Conservation (phyloP, 2,113 vertebrate genomes). For the Bungarus multicinctus region DNA sequence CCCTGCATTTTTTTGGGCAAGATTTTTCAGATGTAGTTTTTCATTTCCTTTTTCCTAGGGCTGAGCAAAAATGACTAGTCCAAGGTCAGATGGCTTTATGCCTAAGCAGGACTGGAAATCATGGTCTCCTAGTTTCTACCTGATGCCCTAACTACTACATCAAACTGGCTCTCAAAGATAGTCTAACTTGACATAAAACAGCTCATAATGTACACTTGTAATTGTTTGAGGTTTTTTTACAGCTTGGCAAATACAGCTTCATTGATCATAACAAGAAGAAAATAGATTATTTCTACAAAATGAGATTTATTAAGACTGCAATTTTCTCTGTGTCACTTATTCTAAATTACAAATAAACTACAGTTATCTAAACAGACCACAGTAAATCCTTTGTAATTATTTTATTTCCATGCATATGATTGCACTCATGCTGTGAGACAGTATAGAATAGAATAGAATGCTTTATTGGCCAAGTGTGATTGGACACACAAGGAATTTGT, state of each 20-base stretch:
- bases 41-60: neutral
- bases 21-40: neutral
- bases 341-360: neutral
- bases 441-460: too few species aligned
- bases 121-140: neutral
- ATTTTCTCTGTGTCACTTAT: neutral
- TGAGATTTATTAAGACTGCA: neutral
- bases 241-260: neutral
- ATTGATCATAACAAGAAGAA: neutral
- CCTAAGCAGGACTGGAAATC: neutral
- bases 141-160: neutral
- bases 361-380: neutral
- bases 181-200: neutral
- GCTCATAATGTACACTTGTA: neutral
- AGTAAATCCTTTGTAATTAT: neutral
- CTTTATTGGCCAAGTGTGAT: too few species aligned
- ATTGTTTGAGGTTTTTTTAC: neutral
- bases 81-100: neutral
- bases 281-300: conserved; percentile 14
- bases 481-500: too few species aligned
- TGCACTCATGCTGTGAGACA: neutral
- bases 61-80: neutral
- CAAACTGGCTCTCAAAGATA: neutral
- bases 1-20: neutral
- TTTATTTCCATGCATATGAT: neutral